Conservation (phyloP, 2,113 vertebrate species). For the Paraplagusia blochii region DNA sequence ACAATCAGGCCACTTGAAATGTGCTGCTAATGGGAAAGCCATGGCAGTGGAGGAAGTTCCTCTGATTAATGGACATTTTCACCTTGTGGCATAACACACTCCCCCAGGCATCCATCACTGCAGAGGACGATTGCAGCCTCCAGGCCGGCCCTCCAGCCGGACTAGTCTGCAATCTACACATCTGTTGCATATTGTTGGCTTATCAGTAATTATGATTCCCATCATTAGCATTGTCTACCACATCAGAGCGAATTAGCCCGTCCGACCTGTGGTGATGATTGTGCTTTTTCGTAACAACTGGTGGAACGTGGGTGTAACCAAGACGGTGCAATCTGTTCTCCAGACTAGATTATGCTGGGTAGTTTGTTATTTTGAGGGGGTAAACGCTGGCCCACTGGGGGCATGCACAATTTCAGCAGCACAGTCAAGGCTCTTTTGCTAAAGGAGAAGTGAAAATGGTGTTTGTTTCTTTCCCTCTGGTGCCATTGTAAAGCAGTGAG, state of each 20-base stretch:
- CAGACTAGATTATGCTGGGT: not conserved
- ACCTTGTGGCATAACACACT: constrained; percentile 83
- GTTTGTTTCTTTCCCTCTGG: constrained; percentile 53
- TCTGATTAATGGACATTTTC: constrained; percentile 80
- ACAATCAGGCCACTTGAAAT: constrained; percentile 78
- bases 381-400: constrained; percentile 27
- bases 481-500: constrained; percentile 40
- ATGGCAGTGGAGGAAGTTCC: constrained; percentile 66
- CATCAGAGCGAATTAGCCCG: constrained; percentile 21
- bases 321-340: constrained; percentile 5
- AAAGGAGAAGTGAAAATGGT: constrained; percentile 26
- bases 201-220: constrained; percentile 28
- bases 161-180: constrained; percentile 24
- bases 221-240: not conserved
- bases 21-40: constrained; percentile 76
- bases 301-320: not conserved
- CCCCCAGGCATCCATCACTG: constrained; percentile 73
- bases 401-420: constrained; percentile 26
- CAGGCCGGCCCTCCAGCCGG: constrained; percentile 37
- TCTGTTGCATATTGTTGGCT: constrained; percentile 29
- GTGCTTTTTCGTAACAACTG: constrained; percentile 10
- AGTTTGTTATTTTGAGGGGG: constrained; percentile 14
- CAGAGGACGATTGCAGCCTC: constrained; percentile 52
- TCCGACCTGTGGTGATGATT: constrained; percentile 10
- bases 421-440: constrained; percentile 22